Evolutionary conservation across 2,113 vertebrate genomes (phyloP), one percentile per base, ranked within the genome.

Genomic region (Myotis brandtii): DNA sequence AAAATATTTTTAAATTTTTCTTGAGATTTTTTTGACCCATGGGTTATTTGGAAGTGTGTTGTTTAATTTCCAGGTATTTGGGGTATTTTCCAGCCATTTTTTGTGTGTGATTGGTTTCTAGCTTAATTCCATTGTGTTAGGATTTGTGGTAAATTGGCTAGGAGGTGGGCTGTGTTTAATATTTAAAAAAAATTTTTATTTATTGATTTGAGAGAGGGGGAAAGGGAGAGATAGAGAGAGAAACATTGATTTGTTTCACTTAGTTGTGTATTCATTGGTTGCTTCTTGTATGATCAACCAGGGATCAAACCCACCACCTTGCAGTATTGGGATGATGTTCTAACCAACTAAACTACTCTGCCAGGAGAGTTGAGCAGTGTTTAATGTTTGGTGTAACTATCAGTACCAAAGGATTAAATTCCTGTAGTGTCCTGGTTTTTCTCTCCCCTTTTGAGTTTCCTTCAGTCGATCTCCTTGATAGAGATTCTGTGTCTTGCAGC

Each of bases 81-180:
- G 25, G 10, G 25, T 32, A 79, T 79, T 95, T 94, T 86, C 50
- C 32, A 96, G 21, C 32, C 67, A 16, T 73, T 92, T 92, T 92
- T 86, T 86, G 73, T 89, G 80, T 69, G 23, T 79, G 67, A 86
- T 37, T 94, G 50, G 23, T 67, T 95, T 90, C 70, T 90, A 96
- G 64, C 69, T 86, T 96, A 91, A 94, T 91, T 94, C 62, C 23
- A 72, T 67, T 94, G 32, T 87, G 34, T 94, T 93, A 93, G 67
- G 23, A 93, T 94, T 97, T 95, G 91, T 91, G 77, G 52, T 37
- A 81, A 87, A 94, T 20, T 81, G 75, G 17, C 43, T 90, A 37
- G 37, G 32, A 77, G 25, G 43, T 83, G n/a, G 73, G 50, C 79
- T 86, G 9, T 94, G n/a, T 85, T 83, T 95, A 83, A 64, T 72